Conservation (phyloP, 2,888 invertebrate genomes). For the Thalpophila matura region DNA sequence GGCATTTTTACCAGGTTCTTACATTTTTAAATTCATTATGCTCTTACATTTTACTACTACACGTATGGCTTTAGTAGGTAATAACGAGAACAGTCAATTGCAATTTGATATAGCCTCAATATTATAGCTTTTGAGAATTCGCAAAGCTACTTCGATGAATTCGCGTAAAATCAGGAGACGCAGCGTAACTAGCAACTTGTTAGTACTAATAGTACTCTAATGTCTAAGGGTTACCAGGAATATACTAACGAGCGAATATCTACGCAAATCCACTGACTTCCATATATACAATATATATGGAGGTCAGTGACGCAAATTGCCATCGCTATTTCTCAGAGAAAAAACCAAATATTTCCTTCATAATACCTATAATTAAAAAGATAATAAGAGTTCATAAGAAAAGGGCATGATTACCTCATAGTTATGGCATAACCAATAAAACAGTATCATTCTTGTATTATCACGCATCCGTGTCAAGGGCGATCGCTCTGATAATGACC, state of each 20-base stretch:
- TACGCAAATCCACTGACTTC: neutral
- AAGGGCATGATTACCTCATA: conserved; percentile 35
- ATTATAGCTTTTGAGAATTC: neutral
- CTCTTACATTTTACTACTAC: too few relatives aligned
- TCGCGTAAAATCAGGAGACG: neutral
- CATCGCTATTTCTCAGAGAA: neutral
- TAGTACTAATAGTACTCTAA: neutral
- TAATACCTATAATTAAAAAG: conserved; percentile 22
- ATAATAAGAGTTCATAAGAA: conserved; percentile 37
- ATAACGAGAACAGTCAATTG: neutral
- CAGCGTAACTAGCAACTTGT: neutral
- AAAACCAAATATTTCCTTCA: neutral
- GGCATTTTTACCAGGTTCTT: too few relatives aligned
- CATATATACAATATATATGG: too few relatives aligned
- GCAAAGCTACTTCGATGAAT: neutral
- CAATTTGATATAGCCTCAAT: neutral
- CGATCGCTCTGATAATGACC: conserved; percentile 54
- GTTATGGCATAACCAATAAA: conserved; percentile 54
- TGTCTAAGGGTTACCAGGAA: neutral
- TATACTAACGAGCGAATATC: neutral
- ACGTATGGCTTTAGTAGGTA: too few relatives aligned
- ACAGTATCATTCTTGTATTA: conserved; percentile 50
- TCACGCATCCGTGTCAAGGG: conserved; percentile 57
- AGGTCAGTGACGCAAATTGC: too few relatives aligned
- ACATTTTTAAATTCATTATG: too few relatives aligned